Percentiles rank a stretch among this genome's conserved stretches.
phyloP scores from a whole-genome alignment of 2,888 invertebrate species.

The Cynaeus angustus region DNA sequence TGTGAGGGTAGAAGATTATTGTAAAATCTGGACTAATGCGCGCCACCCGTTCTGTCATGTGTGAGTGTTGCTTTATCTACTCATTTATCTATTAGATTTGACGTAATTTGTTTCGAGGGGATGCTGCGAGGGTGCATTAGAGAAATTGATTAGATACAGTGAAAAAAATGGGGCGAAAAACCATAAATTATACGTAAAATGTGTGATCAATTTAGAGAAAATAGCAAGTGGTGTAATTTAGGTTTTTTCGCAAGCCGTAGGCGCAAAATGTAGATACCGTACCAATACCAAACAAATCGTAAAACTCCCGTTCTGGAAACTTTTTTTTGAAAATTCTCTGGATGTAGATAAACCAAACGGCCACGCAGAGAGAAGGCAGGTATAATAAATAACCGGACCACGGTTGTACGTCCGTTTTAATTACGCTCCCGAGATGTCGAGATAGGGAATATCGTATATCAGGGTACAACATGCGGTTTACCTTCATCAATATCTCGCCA shows the following conservation, averaged over 20 bases:
- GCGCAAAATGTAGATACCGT: no score
- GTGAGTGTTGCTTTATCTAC: constrained; percentile 55
- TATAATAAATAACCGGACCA: constrained; percentile 67
- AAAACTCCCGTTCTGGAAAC: no score
- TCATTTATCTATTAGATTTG: constrained; percentile 62
- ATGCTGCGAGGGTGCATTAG: constrained; percentile 44
- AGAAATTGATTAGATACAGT: constrained; percentile 35
- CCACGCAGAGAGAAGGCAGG: constrained; percentile 50
- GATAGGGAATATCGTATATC: constrained; percentile 68
- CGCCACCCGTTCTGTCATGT: constrained; percentile 29
- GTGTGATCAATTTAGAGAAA: neutral
- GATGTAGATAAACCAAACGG: neutral
- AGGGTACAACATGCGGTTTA: constrained; percentile 54
- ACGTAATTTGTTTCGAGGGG: constrained; percentile 59
- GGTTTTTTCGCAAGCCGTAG: no score
- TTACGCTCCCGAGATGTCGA: constrained; percentile 69
- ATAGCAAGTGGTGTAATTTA: no score
- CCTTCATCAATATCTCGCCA: constrained; percentile 41
- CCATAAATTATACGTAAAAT: neutral
- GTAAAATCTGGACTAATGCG: constrained; percentile 41
- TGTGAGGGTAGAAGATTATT: constrained; percentile 20
- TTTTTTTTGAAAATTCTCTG: neutral
- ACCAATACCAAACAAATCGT: no score
- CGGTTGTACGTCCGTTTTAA: constrained; percentile 70
- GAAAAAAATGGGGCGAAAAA: neutral